These are phyloP conservation scores for Pollenia labialis DNA, from an alignment of 2,888 invertebrate species.

Conservation along the genomic window DNA sequence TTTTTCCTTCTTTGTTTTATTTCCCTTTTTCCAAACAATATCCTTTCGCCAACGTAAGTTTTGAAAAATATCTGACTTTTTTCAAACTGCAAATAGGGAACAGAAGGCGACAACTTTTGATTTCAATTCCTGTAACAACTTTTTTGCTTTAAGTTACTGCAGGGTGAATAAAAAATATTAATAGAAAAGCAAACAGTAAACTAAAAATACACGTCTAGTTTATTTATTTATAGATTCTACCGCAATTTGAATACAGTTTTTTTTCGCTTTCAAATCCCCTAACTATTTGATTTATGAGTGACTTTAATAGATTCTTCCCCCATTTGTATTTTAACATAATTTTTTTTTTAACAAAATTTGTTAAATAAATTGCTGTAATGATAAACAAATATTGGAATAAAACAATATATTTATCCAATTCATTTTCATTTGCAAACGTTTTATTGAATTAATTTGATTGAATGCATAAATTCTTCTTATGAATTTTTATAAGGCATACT, in stretches of 20 bases:
- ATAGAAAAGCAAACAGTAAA: no score
- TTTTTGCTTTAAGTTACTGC: no score
- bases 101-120: neutral
- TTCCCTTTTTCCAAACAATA: neutral
- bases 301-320: no score
- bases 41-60: neutral
- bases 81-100: neutral
- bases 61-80: neutral
- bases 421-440: neutral
- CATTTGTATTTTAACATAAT: no score
- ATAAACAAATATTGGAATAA: neutral
- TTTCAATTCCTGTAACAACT: neutral
- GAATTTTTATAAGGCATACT: constrained; percentile 9
- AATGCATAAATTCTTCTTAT: neutral
- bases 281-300: no score
- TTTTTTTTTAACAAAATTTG: neutral
- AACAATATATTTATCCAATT: neutral
- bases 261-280: no score
- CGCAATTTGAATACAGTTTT: no score
- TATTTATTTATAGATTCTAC: no score
- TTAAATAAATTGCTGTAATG: neutral
- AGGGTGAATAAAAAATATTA: no score
- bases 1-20: neutral
- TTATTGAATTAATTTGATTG: neutral
- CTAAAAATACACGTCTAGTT: no score